phyloP scores from a whole-genome alignment of 2,113 vertebrate genomes.

The Takifugu flavidus region DNA sequence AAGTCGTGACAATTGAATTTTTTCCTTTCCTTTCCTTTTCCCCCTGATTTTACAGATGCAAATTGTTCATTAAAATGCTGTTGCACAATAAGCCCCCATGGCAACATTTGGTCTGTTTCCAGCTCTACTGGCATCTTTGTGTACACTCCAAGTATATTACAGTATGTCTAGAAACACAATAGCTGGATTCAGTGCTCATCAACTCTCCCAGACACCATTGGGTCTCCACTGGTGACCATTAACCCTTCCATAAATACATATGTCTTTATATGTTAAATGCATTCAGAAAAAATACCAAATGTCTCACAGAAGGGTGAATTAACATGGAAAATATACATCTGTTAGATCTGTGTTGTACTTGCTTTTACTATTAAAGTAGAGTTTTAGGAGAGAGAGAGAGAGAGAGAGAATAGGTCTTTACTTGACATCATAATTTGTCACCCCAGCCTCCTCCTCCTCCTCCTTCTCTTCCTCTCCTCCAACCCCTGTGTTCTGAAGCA shows the following conservation, averaged over 20 bases:
- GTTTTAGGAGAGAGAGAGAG: no score
- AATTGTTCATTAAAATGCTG: conserved; percentile 2
- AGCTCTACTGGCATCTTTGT: conserved; percentile 8
- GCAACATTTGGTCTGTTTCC: conserved; percentile 13
- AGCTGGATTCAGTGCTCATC: conserved; percentile 12
- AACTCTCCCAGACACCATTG: conserved; percentile 10
- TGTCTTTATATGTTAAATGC: no score
- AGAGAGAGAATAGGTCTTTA: conserved; percentile 10
- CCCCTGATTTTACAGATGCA: background rate
- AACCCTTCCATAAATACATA: no score
- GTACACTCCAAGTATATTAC: background rate
- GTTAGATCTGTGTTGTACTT: no score
- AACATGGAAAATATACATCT: no score
- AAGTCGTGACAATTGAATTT: background rate
- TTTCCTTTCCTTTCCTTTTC: no score
- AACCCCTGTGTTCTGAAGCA: background rate
- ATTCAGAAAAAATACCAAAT: no score
- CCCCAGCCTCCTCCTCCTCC: background rate
- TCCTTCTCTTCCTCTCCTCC: background rate
- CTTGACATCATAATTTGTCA: background rate
- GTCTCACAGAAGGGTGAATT: no score
- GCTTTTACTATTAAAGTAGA: no score
- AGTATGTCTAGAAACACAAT: conserved; percentile 30
- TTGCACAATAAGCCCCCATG: conserved; percentile 5
- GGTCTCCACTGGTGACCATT: background rate